Evolutionary conservation across 2,888 invertebrate species (phyloP).

Genomic region (Diploptera punctata): DNA sequence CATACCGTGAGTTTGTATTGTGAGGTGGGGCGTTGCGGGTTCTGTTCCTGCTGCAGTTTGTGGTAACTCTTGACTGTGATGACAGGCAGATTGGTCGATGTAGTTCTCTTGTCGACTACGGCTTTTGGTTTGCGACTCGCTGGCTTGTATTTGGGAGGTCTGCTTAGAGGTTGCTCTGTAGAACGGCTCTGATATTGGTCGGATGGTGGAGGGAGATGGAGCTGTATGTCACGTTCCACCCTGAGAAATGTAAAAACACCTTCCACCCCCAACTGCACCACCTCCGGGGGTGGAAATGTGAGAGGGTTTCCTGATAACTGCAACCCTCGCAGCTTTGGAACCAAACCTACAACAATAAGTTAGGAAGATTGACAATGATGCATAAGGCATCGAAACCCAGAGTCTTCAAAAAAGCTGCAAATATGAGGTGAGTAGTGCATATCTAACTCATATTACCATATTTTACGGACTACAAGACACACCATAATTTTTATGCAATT

Average conservation of each 20-base stretch:
- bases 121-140: constrained; percentile 5
- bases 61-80: constrained; percentile 25
- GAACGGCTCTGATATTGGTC: constrained; percentile 36
- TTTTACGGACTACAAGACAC: too few relatives aligned
- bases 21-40: neutral
- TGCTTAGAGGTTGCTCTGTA: constrained; percentile 18
- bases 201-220: constrained; percentile 32
- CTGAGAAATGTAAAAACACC: constrained; percentile 55
- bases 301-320: constrained; percentile 69
- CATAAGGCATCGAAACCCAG: too few relatives aligned
- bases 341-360: constrained; percentile 53
- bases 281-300: constrained; percentile 61
- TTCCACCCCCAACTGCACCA: constrained; percentile 61
- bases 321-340: constrained; percentile 65
- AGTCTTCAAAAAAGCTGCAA: too few relatives aligned
- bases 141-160: constrained; percentile 27
- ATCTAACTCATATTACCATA: too few relatives aligned
- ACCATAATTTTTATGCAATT: too few relatives aligned
- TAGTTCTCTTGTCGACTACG: neutral
- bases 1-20: neutral
- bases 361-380: too few relatives aligned
- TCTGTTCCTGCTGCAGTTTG: neutral
- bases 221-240: constrained; percentile 45
- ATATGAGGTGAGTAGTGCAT: too few relatives aligned
- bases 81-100: constrained; percentile 23